A percentile compares a stretch with the other conserved stretches of the same genome.
phyloP scores from a whole-genome alignment of 1,140 invertebrate genomes.

The Diabrotica undecimpunctata region DNA sequence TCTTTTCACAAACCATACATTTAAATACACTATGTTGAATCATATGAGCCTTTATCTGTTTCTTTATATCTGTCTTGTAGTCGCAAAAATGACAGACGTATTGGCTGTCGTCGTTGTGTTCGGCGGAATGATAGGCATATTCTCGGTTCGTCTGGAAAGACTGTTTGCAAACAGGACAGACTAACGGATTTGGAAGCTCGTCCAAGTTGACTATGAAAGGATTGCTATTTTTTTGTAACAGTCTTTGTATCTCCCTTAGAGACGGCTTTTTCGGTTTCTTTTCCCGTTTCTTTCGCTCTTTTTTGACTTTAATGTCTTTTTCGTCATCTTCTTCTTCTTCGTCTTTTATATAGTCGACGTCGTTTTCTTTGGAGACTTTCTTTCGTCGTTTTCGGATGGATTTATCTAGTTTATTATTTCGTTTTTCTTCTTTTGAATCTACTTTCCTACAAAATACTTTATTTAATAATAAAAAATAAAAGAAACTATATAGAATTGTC shows the following conservation, averaged over 20 bases:
- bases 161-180: constrained; percentile 37
- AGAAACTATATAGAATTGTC: no score
- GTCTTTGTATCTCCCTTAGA: constrained; percentile 36
- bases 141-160: constrained; percentile 35
- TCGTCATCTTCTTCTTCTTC: constrained; percentile 1
- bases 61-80: constrained; percentile 46
- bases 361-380: background rate
- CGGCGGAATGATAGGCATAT: constrained; percentile 34
- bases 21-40: constrained; percentile 28
- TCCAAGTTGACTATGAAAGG: constrained; percentile 39
- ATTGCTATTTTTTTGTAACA: background rate
- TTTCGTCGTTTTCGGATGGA: no score
- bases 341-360: background rate
- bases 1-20: constrained; percentile 48
- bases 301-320: constrained; percentile 10
- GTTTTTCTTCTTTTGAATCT: background rate
- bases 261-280: constrained; percentile 37
- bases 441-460: background rate
- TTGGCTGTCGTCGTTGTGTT: constrained; percentile 41
- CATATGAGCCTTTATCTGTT: constrained; percentile 33
- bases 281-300: constrained; percentile 11
- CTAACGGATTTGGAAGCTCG: constrained; percentile 43
- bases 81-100: constrained; percentile 47
- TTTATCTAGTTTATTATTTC: no score
- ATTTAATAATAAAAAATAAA: background rate